A percentile compares a stretch with the other conserved stretches of the same genome.
These are phyloP conservation scores for Naso thynnoides DNA, from an alignment of 2,797 vertebrate genomes.

Conservation along the genomic window DNA sequence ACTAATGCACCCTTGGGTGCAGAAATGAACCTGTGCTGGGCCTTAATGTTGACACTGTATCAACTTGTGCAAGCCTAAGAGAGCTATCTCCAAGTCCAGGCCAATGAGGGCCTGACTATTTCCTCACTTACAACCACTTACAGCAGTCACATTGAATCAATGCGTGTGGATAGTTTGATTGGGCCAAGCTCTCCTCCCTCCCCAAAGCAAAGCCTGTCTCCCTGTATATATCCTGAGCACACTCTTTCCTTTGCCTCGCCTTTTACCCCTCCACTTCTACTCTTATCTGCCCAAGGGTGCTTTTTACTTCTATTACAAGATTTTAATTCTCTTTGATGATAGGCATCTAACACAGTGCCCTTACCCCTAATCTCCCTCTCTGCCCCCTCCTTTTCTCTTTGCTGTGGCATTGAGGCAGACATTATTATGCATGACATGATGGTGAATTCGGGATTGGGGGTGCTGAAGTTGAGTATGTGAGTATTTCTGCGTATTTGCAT, in stretches of 20 bases:
- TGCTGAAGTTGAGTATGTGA: background rate
- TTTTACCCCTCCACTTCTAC: constrained; percentile 29
- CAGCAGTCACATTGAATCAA: constrained; percentile 75
- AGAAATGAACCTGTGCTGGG: constrained; percentile 46
- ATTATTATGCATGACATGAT: constrained; percentile 46
- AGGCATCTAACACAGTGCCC: constrained; percentile 65
- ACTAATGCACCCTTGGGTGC: constrained; percentile 43
- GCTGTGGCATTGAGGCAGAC: constrained; percentile 42
- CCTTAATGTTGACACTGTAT: constrained; percentile 41
- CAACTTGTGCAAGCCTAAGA: constrained; percentile 54
- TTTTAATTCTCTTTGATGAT: constrained; percentile 80
- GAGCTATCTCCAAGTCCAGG: constrained; percentile 59
- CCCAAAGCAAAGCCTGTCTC: constrained; percentile 49
- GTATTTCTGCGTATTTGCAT: background rate
- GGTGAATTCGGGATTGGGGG: constrained; percentile 11
- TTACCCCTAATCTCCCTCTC: constrained; percentile 53
- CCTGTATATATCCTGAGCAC: constrained; percentile 40
- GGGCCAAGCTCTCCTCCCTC: constrained; percentile 37
- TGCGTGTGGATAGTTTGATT: constrained; percentile 67
- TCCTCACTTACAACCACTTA: constrained; percentile 74
- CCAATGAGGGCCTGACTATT: constrained; percentile 67
- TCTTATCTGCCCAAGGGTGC: constrained; percentile 59
- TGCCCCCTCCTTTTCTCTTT: constrained; percentile 34
- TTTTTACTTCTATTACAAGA: constrained; percentile 76
- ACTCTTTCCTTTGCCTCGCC: constrained; percentile 38